A percentile compares a stretch with the other conserved stretches of the same genome.
Evolutionary conservation across 2,113 vertebrate species (phyloP).

Genomic region (Petrocephalus zakoni): DNA sequence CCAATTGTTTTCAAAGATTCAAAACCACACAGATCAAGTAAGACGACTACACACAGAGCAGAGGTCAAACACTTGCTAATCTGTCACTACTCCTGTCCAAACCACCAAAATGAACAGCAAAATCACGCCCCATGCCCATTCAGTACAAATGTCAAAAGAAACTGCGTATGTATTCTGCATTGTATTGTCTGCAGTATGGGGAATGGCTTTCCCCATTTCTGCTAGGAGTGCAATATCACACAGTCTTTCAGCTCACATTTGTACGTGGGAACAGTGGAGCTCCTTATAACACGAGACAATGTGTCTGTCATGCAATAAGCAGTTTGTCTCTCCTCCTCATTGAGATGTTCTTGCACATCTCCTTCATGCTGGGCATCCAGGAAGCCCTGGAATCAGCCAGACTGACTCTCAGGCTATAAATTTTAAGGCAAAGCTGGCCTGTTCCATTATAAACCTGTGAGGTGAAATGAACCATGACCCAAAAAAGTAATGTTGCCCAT

Average conservation of each 20-base stretch:
- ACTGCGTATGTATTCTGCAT: background rate
- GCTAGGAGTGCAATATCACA: background rate
- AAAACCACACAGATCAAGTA: background rate
- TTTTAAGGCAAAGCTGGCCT: too few species aligned
- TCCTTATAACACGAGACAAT: background rate
- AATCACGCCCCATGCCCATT: background rate
- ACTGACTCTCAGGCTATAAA: too few species aligned
- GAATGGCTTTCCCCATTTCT: background rate
- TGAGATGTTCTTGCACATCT: slow-evolving; percentile 29
- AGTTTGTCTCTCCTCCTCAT: background rate
- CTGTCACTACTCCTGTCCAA: background rate
- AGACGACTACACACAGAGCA: background rate
- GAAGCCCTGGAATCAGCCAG: slow-evolving; percentile 45
- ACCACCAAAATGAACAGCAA: background rate
- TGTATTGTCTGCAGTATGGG: background rate
- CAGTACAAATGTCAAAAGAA: background rate
- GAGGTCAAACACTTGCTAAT: background rate
- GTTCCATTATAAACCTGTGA: too few species aligned
- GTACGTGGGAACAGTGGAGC: background rate
- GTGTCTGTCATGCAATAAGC: background rate
- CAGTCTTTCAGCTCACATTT: background rate
- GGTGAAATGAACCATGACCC: too few species aligned
- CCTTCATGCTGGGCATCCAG: slow-evolving; percentile 27
- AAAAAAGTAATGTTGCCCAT: background rate
- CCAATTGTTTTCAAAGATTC: background rate